Evolutionary conservation across 1,140 invertebrate species (phyloP), one percentile per base, ranked within the genome.

Genomic region (Diabrotica undecimpunctata): DNA sequence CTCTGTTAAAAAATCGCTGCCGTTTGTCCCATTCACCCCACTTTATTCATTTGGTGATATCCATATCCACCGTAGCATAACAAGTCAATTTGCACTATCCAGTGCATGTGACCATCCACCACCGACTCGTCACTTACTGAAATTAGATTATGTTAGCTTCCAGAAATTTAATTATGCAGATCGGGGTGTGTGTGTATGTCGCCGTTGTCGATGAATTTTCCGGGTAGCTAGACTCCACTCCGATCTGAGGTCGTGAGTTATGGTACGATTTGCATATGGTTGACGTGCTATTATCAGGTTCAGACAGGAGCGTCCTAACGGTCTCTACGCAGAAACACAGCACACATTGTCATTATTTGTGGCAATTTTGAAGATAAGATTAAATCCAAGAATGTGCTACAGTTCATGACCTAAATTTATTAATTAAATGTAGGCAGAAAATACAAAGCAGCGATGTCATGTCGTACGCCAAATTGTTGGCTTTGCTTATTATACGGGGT

Each of bases 91-190:
- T 46, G 41, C 41, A 46, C 41, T 46, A 46, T 46, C n/a, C n/a
- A n/a, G 41, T 46, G 41, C 41, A 46, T 46, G 41, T n/a, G 8
- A n/a, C n/a, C 41, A n/a, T 46, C n/a, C 41, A 46, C 8, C 41
- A 46, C n/a, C 2, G 41, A 46, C 41, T 46, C 41, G n/a, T 46
- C 41, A 46, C 41, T 46, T 46, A 46, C 41, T n/a, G 41, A 46
- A 46, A 46, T 46, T 46, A 46, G 41, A 46, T 46, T 46, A 46
- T 46, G 41, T 46, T 46, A 46, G 41, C 8, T 46, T 25, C 25
- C 41, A 46, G 41, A 46, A 46, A 46, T 46, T 46, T 46, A 46
- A 46, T 46, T 46, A 46, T 46, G 41, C 8, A 46, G 41, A 46
- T 46, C 8, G 5, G 41, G 41, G 41, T 46, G 41, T 46, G 41